Conservation (phyloP, 2,797 vertebrate species). For the Chrosomus eos region DNA sequence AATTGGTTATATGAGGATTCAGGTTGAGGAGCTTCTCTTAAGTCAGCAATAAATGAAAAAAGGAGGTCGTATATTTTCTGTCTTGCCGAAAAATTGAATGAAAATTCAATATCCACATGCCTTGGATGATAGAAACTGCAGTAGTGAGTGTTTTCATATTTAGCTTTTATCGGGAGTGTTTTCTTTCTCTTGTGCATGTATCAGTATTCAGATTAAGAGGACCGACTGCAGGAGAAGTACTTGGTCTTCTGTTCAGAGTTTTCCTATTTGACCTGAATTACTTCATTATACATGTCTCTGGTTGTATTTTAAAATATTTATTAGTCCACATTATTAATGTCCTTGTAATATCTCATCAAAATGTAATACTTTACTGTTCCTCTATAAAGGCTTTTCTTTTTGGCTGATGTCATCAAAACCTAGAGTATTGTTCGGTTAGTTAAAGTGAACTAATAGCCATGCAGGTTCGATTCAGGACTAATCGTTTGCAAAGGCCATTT, state of each 20-base stretch:
- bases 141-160: background rate
- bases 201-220: background rate
- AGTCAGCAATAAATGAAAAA: constrained; percentile 25
- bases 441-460: background rate
- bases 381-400: background rate
- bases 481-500: background rate
- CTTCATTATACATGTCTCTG: background rate
- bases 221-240: background rate
- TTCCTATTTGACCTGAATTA: background rate
- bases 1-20: constrained; percentile 16
- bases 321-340: background rate
- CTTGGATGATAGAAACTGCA: background rate
- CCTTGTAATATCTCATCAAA: background rate
- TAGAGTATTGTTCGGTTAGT: background rate
- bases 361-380: background rate
- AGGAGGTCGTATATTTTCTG: constrained; percentile 5
- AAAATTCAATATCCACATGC: constrained; percentile 12
- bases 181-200: background rate
- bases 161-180: background rate
- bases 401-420: background rate
- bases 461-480: background rate
- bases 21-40: constrained; percentile 11
- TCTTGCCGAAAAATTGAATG: constrained; percentile 6
- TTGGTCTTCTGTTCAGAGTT: background rate
- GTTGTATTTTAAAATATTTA: background rate